Evolutionary conservation across 2,113 vertebrate genomes (phyloP).

Genomic region (Piprites chloris): DNA sequence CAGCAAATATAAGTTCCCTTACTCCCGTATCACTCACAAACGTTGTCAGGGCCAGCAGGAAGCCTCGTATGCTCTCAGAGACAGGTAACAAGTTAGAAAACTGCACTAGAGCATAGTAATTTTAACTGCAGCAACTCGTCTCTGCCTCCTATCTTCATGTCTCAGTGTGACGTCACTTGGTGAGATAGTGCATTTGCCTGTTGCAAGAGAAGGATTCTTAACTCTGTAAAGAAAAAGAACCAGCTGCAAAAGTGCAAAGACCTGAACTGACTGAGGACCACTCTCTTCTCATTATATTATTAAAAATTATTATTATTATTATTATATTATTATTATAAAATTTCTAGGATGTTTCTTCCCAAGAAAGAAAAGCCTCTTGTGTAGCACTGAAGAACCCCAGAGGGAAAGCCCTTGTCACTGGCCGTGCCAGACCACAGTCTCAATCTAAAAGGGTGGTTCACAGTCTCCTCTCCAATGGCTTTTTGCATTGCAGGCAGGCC

Average conservation of each 20-base stretch:
- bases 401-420: neutral
- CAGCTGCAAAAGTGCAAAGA: neutral
- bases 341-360: neutral
- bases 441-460: neutral
- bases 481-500: neutral
- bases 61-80: rapidly evolving
- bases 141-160: neutral
- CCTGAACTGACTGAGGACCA: neutral
- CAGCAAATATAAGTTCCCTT: neutral
- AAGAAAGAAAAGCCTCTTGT: neutral
- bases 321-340: neutral
- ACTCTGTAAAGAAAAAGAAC: neutral
- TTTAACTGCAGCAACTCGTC: neutral
- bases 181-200: neutral
- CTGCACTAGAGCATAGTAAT: neutral
- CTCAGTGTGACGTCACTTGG: neutral
- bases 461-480: neutral
- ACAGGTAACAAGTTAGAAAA: neutral
- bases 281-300: neutral
- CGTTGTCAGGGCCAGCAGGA: neutral
- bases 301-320: neutral
- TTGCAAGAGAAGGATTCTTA: neutral
- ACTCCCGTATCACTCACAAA: neutral
- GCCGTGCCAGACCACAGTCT: neutral
- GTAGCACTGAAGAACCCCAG: neutral